phyloP scores from a whole-genome alignment of 2,888 invertebrate species.

The Euplagia quadripunctaria region DNA sequence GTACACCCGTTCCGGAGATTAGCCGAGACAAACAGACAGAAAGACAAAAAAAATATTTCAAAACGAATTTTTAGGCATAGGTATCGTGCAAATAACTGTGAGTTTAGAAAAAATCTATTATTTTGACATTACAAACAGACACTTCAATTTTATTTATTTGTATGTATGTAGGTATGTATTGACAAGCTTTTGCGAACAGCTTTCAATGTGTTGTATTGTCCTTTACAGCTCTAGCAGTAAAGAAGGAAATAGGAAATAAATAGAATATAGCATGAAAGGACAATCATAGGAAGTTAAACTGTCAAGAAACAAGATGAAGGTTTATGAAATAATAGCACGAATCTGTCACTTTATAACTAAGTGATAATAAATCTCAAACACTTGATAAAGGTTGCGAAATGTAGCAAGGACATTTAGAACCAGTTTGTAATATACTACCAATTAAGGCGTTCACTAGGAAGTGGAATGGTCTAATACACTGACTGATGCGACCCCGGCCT shows the following conservation, averaged over 20 bases:
- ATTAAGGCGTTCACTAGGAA: constrained; percentile 18
- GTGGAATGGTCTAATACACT: constrained; percentile 11
- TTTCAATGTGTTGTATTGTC: no score
- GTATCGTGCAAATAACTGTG: no score
- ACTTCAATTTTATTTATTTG: no score
- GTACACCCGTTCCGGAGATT: no score
- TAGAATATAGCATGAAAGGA: constrained; percentile 1
- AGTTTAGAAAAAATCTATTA: no score
- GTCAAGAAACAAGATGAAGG: constrained; percentile 20
- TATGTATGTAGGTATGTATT: no score
- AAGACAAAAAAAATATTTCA: no score
- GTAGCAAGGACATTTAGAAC: constrained; percentile 43
- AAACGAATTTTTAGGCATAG: no score
- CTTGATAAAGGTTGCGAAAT: constrained; percentile 44
- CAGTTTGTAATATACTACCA: constrained; percentile 29
- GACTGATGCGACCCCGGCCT: not conserved
- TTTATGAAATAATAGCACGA: constrained; percentile 31
- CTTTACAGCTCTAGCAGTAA: not conserved
- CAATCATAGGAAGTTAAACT: constrained; percentile 31
- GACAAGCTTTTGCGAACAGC: no score
- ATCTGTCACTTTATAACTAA: constrained; percentile 23
- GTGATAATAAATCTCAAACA: constrained; percentile 32
- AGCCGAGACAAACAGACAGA: no score
- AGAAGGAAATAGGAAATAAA: constrained; percentile 1
- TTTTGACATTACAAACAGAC: no score